A percentile compares a stretch with the other conserved stretches of the same genome.
Evolutionary conservation across 2,797 vertebrate species (phyloP).

Genomic region (Epinephelus coioides): DNA sequence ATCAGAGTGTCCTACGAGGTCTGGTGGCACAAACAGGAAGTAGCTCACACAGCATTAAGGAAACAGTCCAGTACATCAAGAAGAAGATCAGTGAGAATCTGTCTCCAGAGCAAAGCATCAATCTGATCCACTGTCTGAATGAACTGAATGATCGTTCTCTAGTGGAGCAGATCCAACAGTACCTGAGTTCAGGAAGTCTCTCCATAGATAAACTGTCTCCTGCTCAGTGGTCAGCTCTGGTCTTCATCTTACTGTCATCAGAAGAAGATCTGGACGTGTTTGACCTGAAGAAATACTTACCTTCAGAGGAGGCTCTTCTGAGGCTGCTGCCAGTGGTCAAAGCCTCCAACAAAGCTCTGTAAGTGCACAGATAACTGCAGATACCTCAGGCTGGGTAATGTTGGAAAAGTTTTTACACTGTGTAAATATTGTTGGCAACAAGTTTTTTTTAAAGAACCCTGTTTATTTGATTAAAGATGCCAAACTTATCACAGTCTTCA

Average conservation of each 20-base stretch:
- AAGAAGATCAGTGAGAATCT: background rate
- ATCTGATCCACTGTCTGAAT: slow-evolving; percentile 45
- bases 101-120: slow-evolving; percentile 38
- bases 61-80: background rate
- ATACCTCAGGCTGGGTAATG: no score
- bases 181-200: slow-evolving; percentile 37
- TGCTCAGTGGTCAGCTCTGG: slow-evolving; percentile 50
- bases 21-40: no score
- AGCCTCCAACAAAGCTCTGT: slow-evolving; percentile 32
- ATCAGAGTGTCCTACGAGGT: no score
- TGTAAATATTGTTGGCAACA: no score
- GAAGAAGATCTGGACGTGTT: background rate
- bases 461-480: no score
- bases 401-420: no score
- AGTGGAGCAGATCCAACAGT: slow-evolving; percentile 38
- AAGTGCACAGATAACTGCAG: background rate
- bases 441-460: no score
- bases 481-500: no score
- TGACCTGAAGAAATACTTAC: slow-evolving; percentile 10
- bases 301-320: slow-evolving; percentile 14
- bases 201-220: slow-evolving; percentile 23
- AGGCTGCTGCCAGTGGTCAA: slow-evolving; percentile 30
- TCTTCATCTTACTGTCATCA: slow-evolving; percentile 47
- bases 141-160: slow-evolving; percentile 34
- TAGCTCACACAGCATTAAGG: background rate